These are phyloP conservation scores for Salminus brasiliensis DNA, from an alignment of 2,113 vertebrate genomes.

Conservation along the genomic window DNA sequence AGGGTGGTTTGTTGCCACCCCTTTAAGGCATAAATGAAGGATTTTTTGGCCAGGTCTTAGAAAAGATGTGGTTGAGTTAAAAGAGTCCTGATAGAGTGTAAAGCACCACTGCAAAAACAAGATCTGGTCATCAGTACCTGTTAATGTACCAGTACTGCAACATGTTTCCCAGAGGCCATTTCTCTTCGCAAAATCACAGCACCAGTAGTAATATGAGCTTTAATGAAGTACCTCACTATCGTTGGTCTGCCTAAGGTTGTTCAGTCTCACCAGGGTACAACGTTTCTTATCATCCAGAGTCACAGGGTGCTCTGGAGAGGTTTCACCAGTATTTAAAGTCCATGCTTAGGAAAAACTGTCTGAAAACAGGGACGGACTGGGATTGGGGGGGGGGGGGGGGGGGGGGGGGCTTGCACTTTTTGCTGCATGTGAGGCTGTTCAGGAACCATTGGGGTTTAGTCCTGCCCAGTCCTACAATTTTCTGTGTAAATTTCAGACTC, in stretches of 20 bases:
- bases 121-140: too few species aligned
- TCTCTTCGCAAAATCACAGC: too few species aligned
- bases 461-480: too few species aligned
- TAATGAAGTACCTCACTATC: not conserved
- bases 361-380: not conserved
- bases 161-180: too few species aligned
- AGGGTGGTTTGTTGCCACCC: too few species aligned
- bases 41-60: not conserved
- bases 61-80: not conserved
- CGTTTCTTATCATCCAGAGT: not conserved
- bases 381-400: not conserved
- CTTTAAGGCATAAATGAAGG: too few species aligned
- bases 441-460: not conserved
- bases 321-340: not conserved
- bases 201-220: not conserved
- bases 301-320: not conserved
- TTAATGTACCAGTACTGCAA: too few species aligned
- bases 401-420: not conserved
- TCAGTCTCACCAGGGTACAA: constrained; percentile 6
- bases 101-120: too few species aligned
- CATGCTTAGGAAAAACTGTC: not conserved
- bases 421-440: not conserved
- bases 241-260: not conserved
- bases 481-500: constrained; percentile 19
- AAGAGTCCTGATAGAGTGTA: too few species aligned